Evolutionary conservation across 2,888 invertebrate genomes (phyloP).

Genomic region (Dryobota labecula): DNA sequence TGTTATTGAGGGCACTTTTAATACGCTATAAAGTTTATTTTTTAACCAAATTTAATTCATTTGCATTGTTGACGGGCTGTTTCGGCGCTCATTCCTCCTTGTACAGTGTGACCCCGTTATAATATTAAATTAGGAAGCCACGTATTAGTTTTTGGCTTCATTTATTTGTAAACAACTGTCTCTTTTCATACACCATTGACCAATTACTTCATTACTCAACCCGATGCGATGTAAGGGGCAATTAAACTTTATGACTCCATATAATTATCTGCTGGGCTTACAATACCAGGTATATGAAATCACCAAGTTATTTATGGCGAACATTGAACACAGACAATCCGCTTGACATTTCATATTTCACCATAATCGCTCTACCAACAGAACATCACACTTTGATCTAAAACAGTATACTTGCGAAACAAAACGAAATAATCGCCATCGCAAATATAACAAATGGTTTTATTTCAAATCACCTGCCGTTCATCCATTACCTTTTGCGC

Average conservation of each 20-base stretch:
- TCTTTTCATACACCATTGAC: neutral
- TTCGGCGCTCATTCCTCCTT: slow-evolving; percentile 11
- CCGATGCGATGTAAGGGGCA: neutral
- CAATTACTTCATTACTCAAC: slow-evolving; percentile 17
- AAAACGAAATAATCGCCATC: slow-evolving; percentile 63
- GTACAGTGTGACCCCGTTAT: neutral
- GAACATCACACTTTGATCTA: slow-evolving; percentile 70
- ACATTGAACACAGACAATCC: slow-evolving; percentile 33
- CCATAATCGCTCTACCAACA: slow-evolving; percentile 49
- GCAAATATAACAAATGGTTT: slow-evolving; percentile 73
- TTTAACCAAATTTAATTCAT: slow-evolving; percentile 9
- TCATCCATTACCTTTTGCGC: slow-evolving; percentile 70
- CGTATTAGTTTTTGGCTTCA: neutral
- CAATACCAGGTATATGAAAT: slow-evolving; percentile 28
- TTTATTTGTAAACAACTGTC: slow-evolving; percentile 21
- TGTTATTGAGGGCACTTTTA: slow-evolving; percentile 15
- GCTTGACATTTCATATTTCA: slow-evolving; percentile 69
- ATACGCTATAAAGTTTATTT: slow-evolving; percentile 33
- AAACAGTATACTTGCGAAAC: slow-evolving; percentile 65
- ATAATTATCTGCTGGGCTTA: slow-evolving; percentile 34
- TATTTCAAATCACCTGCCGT: slow-evolving; percentile 75
- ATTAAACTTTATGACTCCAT: slow-evolving; percentile 24
- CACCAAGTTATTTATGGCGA: slow-evolving; percentile 47
- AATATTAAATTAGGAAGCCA: slow-evolving; percentile 25
- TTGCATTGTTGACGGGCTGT: slow-evolving; percentile 12